A percentile compares a stretch with the other conserved stretches of the same genome.
phyloP scores from a whole-genome alignment of 2,888 invertebrate species.

The Cerastoderma edule region DNA sequence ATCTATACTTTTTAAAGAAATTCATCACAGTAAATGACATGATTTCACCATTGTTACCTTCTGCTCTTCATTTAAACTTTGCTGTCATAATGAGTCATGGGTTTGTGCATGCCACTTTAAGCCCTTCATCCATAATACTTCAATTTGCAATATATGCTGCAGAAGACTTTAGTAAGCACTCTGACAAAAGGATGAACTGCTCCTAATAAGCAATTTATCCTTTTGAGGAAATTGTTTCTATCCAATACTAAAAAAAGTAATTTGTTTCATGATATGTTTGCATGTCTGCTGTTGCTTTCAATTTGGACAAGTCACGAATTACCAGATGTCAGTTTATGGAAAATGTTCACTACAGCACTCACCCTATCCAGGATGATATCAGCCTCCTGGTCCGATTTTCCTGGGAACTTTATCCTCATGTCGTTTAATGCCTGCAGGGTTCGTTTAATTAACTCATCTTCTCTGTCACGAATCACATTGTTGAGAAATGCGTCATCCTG shows the following conservation, averaged over 20 bases:
- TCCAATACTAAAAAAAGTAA: neutral
- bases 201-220: conserved; percentile 1
- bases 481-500: conserved; percentile 73
- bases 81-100: too few relatives aligned
- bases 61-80: too few relatives aligned
- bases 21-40: too few relatives aligned
- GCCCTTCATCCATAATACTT: too few relatives aligned
- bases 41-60: too few relatives aligned
- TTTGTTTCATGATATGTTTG: neutral
- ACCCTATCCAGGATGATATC: conserved; percentile 81
- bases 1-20: too few relatives aligned
- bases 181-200: neutral
- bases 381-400: conserved; percentile 82
- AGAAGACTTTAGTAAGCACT: neutral
- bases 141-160: too few relatives aligned
- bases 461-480: conserved; percentile 72
- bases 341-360: too few relatives aligned
- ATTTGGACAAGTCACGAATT: too few relatives aligned
- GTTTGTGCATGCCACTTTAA: too few relatives aligned
- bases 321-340: too few relatives aligned
- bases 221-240: neutral
- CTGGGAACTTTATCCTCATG: conserved; percentile 83
- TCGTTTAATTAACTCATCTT: conserved; percentile 77
- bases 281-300: too few relatives aligned
- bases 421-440: conserved; percentile 80